phyloP scores from a whole-genome alignment of 2,113 vertebrate species.

The Neodon shergylaensis region DNA sequence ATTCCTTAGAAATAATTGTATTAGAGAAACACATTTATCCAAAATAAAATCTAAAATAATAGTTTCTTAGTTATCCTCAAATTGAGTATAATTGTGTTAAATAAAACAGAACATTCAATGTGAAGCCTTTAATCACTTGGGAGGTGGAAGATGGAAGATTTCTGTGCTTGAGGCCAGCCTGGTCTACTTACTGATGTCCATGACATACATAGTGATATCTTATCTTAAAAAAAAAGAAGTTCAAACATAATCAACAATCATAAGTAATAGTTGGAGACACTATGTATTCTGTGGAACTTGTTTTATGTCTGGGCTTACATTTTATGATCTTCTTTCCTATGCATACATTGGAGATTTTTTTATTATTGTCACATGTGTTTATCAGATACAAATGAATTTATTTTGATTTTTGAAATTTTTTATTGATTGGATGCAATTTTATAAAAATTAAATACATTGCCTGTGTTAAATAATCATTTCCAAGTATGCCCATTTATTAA shows the following conservation, averaged over 20 bases:
- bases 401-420: slow-evolving; percentile 2
- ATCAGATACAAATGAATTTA: not conserved
- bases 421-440: not conserved
- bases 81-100: not conserved
- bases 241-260: not conserved
- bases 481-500: not conserved
- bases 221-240: not conserved
- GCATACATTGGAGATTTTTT: not conserved
- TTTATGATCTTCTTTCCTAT: not conserved
- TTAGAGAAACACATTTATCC: not conserved
- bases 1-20: not conserved
- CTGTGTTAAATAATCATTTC: not conserved
- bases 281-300: not conserved
- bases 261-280: not conserved
- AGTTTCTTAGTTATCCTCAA: not conserved
- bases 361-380: not conserved
- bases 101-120: not conserved
- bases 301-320: not conserved
- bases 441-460: not conserved
- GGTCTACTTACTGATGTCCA: not conserved
- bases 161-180: not conserved
- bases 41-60: not conserved
- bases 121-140: not conserved
- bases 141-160: not conserved
- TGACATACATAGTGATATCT: not conserved